phyloP scores from a whole-genome alignment of 2,113 vertebrate genomes.

The Nothocercus nigrocapillus region DNA sequence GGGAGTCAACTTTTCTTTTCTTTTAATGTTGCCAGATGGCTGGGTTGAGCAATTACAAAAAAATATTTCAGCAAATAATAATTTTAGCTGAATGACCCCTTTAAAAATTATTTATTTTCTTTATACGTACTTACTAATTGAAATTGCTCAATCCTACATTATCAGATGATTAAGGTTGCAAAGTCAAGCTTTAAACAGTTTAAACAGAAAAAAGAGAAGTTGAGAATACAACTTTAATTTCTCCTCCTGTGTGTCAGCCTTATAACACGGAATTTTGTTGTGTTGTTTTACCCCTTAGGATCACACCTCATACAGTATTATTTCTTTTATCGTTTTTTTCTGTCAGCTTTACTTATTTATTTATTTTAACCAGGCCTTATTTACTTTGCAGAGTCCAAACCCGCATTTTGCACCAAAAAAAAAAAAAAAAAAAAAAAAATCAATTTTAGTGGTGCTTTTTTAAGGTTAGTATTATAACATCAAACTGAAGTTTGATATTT shows the following conservation, averaged over 20 bases:
- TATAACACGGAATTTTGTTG: background rate
- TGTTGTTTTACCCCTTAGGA: background rate
- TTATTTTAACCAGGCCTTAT: background rate
- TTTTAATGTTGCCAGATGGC: background rate
- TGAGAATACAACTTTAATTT: background rate
- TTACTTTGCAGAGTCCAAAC: background rate
- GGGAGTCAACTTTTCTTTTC: background rate
- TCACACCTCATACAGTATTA: background rate
- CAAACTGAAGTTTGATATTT: background rate
- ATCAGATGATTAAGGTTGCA: background rate
- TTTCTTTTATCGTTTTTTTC: background rate
- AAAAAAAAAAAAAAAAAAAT: background rate
- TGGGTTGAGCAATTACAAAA: background rate
- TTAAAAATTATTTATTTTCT: background rate
- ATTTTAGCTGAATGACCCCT: background rate
- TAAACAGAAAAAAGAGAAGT: background rate
- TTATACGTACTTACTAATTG: background rate
- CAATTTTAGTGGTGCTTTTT: background rate
- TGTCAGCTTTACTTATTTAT: background rate
- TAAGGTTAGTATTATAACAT: background rate
- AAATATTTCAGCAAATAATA: background rate
- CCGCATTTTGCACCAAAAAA: background rate
- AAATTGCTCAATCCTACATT: background rate
- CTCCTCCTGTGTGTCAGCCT: background rate
- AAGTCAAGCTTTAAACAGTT: background rate